These are phyloP conservation scores for Tachypleus tridentatus DNA, from an alignment of 1,140 invertebrate genomes.

Conservation along the genomic window DNA sequence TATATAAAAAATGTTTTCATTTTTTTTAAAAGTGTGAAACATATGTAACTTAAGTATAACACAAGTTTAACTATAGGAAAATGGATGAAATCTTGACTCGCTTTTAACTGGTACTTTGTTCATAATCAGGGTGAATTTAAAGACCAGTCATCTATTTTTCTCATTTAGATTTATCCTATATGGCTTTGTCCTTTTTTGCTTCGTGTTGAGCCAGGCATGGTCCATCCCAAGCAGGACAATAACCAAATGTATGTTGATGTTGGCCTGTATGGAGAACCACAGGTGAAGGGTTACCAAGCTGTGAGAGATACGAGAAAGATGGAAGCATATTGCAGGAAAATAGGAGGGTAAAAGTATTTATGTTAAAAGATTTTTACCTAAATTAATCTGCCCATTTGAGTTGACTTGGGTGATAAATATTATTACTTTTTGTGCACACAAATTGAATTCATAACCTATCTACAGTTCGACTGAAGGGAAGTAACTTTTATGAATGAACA, in stretches of 20 bases:
- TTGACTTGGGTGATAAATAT: no score
- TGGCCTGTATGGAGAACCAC: slow-evolving; percentile 65
- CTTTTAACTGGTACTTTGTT: not conserved
- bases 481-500: no score
- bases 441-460: no score
- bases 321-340: slow-evolving; percentile 53
- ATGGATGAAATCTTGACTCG: slow-evolving; percentile 3
- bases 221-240: slow-evolving; percentile 40
- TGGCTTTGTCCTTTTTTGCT: slow-evolving; percentile 73
- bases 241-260: slow-evolving; percentile 54
- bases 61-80: slow-evolving; percentile 22
- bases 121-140: no score
- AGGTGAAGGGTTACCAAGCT: slow-evolving; percentile 47
- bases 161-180: slow-evolving; percentile 57
- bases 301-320: slow-evolving; percentile 51
- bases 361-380: no score
- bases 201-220: slow-evolving; percentile 52
- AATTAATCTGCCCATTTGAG: no score
- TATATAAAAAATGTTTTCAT: no score
- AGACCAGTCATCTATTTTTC: no score
- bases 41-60: not conserved
- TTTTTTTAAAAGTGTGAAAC: no score
- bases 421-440: no score
- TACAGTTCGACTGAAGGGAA: no score
- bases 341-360: slow-evolving; percentile 44